These are phyloP conservation scores for Protomyctophum bolini DNA, from an alignment of 2,113 vertebrate genomes.

Conservation along the genomic window DNA sequence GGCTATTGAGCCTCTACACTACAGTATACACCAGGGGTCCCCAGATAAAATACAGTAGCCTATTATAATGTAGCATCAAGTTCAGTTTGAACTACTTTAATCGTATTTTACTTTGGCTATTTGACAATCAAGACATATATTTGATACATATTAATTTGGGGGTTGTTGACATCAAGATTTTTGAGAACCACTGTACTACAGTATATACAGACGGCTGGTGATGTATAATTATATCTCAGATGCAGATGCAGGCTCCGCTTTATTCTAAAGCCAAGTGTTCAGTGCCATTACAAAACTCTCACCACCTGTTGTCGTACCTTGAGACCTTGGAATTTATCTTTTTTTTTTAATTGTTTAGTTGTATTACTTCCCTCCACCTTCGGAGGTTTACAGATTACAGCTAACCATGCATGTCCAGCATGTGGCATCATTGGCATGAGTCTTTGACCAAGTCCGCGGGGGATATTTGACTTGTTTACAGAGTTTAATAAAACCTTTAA, in stretches of 20 bases:
- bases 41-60: too few relatives aligned
- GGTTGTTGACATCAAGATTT: too few relatives aligned
- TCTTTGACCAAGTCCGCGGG: not conserved
- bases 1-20: constrained; percentile 7
- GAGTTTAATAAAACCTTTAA: constrained; percentile 17
- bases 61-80: too few relatives aligned
- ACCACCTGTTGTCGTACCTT: constrained; percentile 46
- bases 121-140: too few relatives aligned
- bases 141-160: too few relatives aligned
- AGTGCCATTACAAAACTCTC: constrained; percentile 26
- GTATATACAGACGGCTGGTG: constrained; percentile 30
- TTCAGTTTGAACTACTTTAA: too few relatives aligned
- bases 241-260: constrained; percentile 32
- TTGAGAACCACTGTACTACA: too few relatives aligned
- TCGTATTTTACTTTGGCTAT: too few relatives aligned
- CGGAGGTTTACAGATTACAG: not conserved
- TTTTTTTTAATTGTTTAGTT: constrained; percentile 2
- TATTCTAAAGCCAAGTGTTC: constrained; percentile 45
- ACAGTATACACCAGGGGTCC: too few relatives aligned
- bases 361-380: not conserved
- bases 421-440: constrained; percentile 44
- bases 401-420: not conserved
- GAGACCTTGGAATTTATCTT: constrained; percentile 29
- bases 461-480: constrained; percentile 24
- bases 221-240: constrained; percentile 32